Percentiles rank a stretch among this genome's conserved stretches.
Conservation (phyloP, 2,888 invertebrate species). For the Nephrotoma flavescens region DNA sequence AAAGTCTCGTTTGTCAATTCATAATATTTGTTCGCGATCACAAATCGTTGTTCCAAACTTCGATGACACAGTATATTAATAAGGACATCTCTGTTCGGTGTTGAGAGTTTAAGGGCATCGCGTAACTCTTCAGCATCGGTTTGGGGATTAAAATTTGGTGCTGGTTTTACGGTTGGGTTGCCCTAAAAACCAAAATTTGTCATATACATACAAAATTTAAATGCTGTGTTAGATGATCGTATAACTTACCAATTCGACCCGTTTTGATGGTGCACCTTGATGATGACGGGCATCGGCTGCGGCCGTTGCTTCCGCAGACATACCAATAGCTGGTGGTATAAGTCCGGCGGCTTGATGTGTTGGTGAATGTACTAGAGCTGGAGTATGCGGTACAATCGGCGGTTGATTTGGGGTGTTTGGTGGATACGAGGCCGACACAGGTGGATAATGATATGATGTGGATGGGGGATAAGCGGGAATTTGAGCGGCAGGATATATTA, state of each 20-base stretch:
- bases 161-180: constrained; percentile 57
- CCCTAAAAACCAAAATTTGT: constrained; percentile 19
- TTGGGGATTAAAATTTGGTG: constrained; percentile 62
- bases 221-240: neutral
- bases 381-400: neutral
- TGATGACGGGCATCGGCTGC: neutral
- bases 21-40: constrained; percentile 42
- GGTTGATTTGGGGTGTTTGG: neutral
- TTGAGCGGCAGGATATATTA: neutral
- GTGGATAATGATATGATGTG: neutral
- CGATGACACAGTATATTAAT: constrained; percentile 71
- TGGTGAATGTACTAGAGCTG: neutral
- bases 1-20: constrained; percentile 51
- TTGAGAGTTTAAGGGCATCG: constrained; percentile 77
- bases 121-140: constrained; percentile 66
- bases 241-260: neutral
- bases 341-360: neutral
- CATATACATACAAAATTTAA: neutral
- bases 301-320: neutral
- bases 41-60: constrained; percentile 70
- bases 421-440: neutral
- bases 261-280: neutral
- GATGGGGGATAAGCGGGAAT: neutral
- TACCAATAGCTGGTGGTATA: neutral
- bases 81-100: constrained; percentile 81